Conservation (phyloP, 2,113 vertebrate genomes). For the Trichechus manatus region DNA sequence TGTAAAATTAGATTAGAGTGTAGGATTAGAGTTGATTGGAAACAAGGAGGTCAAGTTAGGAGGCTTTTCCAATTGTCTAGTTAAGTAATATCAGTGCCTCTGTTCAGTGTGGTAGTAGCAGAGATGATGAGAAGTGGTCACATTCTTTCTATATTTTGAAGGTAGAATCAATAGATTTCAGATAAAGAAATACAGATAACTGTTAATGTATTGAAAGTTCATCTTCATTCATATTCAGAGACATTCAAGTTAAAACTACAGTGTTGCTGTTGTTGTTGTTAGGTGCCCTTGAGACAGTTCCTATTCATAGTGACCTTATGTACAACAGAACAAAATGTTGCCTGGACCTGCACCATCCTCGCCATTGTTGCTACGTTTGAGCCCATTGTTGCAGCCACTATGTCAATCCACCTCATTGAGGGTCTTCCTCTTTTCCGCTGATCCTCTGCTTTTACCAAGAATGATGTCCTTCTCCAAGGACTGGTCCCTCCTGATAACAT, state of each 20-base stretch:
- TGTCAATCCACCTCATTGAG: not conserved
- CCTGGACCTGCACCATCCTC: not conserved
- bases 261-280: too few species aligned
- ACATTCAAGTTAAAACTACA: slow-evolving; percentile 14
- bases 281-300: not conserved
- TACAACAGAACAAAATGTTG: not conserved
- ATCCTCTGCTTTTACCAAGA: not conserved
- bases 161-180: not conserved
- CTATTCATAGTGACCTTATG: not conserved
- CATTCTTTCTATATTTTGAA: not conserved
- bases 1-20: too few species aligned
- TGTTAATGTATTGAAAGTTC: not conserved
- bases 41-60: not conserved
- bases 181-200: not conserved
- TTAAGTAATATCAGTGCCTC: not conserved
- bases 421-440: too few species aligned
- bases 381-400: not conserved
- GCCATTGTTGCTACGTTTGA: not conserved
- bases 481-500: not conserved
- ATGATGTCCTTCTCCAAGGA: not conserved
- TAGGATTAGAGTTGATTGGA: not conserved
- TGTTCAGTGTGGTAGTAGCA: not conserved
- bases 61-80: not conserved
- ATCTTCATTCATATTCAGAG: not conserved
- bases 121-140: not conserved